Percentiles rank a stretch among this genome's conserved stretches.
Evolutionary conservation across 2,113 vertebrate species (phyloP).

Genomic region (western clawed frog (Xenopus tropicalis)): DNA sequence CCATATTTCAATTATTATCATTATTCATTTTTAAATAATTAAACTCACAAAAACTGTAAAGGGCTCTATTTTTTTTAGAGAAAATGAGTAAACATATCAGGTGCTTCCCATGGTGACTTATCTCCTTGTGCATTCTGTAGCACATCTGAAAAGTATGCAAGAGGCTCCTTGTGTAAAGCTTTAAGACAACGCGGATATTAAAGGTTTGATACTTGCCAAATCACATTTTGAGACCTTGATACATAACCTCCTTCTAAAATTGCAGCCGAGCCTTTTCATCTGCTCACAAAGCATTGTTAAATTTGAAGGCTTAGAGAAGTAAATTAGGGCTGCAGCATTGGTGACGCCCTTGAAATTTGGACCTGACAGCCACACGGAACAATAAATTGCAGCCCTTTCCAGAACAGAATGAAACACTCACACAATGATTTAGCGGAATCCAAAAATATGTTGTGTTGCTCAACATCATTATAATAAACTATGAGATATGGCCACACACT

Average conservation of each 20-base stretch:
- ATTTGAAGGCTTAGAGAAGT: conserved; percentile 1
- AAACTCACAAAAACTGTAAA: too few relatives aligned
- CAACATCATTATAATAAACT: conserved; percentile 9
- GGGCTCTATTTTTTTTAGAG: too few relatives aligned
- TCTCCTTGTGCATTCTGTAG: not conserved
- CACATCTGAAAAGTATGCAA: not conserved
- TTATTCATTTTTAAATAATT: too few relatives aligned
- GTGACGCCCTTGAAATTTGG: conserved; percentile 11
- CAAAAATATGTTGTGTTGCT: not conserved
- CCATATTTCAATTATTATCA: too few relatives aligned
- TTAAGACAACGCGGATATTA: not conserved
- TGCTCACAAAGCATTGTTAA: conserved; percentile 10
- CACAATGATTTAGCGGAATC: conserved; percentile 8
- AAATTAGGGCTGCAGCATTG: conserved; percentile 8
- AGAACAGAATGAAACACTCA: not conserved
- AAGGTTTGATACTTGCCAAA: not conserved
- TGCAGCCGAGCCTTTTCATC: not conserved
- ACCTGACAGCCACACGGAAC: conserved; percentile 15
- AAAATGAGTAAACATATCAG: too few relatives aligned
- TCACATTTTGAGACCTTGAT: not conserved
- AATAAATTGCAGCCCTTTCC: conserved; percentile 10
- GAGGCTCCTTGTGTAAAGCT: not conserved
- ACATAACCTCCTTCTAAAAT: conserved; percentile 3
- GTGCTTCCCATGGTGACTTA: too few relatives aligned
- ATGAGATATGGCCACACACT: not conserved